phyloP scores from a whole-genome alignment of 1,140 invertebrate genomes.

The Hermetia illucens region DNA sequence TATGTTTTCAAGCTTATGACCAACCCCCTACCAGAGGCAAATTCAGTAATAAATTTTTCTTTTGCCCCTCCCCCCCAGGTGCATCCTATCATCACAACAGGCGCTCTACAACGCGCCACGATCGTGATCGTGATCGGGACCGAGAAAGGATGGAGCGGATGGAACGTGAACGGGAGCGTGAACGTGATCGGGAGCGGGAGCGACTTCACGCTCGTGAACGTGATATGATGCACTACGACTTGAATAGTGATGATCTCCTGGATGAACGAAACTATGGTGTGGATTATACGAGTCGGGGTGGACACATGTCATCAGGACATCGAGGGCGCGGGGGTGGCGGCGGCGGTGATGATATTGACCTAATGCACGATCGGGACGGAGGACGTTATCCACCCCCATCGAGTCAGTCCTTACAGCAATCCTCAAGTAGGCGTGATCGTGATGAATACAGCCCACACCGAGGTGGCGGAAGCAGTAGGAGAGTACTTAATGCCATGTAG shows the following conservation, averaged over 20 bases:
- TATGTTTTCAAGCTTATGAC: neutral
- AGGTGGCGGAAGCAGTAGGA: constrained; percentile 31
- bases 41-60: too few species aligned
- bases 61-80: constrained; percentile 22
- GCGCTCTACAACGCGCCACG: constrained; percentile 20
- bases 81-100: constrained; percentile 26
- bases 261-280: constrained; percentile 20
- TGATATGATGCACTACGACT: constrained; percentile 28
- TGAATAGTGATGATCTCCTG: constrained; percentile 27
- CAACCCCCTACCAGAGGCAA: too few species aligned
- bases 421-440: constrained; percentile 10
- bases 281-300: constrained; percentile 23
- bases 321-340: constrained; percentile 5
- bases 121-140: constrained; percentile 17
- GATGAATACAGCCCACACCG: constrained; percentile 32
- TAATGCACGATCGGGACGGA: constrained; percentile 15
- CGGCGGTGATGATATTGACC: constrained; percentile 21
- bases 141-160: constrained; percentile 9
- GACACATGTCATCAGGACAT: constrained; percentile 9
- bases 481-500: constrained; percentile 32
- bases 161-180: constrained; percentile 5
- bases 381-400: constrained; percentile 5
- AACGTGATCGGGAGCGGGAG: constrained; percentile 13
- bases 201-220: constrained; percentile 25
- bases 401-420: constrained; percentile 10